Evolutionary conservation across 2,888 invertebrate genomes (phyloP), one percentile per base, ranked within the genome.

Genomic region (Tetropium fuscum): DNA sequence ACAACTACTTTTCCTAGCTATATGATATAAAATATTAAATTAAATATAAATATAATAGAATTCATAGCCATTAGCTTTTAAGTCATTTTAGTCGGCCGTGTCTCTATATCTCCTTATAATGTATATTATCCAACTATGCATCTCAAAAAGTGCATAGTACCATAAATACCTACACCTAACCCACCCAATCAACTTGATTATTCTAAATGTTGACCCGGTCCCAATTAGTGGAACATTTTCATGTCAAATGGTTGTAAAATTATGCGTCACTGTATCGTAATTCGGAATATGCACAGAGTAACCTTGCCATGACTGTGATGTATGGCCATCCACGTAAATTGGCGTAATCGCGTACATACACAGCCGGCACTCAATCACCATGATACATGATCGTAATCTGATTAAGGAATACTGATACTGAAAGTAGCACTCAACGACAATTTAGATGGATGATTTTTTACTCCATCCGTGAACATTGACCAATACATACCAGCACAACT

Each of bases 351-450:
- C 48, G n/a, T n/a, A n/a, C 20, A 53, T 48, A 53, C 56, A 36
- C 36, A 32, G 56, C 64, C 63, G 54, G 53, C 64, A 61, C 58
- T 62, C 64, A 60, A 66, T 66, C 66, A 66, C 59, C 15, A 25
- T 66, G 62, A 66, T 60, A 48, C 56, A 66, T 60, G 60, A 58
- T 55, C 53, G 56, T 58, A 54, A 62, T 47, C 62, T 64, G 63
- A 66, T 62, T 61, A 61, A 60, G 66, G 63, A 53, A 56, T 58
- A 63, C 60, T 58, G 15, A 55, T 47, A 55, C 47, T 47, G 47
- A 55, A 45, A 55, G 47, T 55, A 47, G 55, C 47, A 47, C 40
- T 40, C 40, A 10, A 13, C 30, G 47, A 47, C 40, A 55, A 47
- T 36, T n/a, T 40, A 47, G 18, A 36, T 13, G 27, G 22, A 22